These are phyloP conservation scores for Trissonchulus sp. DNA, from an alignment of 2,888 invertebrate species.

Conservation along the genomic window DNA sequence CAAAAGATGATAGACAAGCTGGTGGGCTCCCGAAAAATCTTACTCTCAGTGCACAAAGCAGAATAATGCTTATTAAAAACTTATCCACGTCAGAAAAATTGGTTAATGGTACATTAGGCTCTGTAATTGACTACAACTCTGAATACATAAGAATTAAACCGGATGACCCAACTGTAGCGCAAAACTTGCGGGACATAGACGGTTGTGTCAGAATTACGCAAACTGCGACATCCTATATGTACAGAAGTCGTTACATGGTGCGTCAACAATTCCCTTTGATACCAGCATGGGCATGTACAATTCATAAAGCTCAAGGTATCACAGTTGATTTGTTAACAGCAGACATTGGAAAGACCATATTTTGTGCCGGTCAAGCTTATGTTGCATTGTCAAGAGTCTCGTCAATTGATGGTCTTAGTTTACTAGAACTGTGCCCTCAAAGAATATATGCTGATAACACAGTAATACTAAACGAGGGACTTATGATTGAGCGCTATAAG, in stretches of 20 bases:
- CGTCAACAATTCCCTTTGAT: constrained; percentile 19
- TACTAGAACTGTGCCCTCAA: too few relatives aligned
- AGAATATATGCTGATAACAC: too few relatives aligned
- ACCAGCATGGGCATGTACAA: constrained; percentile 21
- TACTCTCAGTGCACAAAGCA: not conserved
- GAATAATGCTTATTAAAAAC: constrained; percentile 17
- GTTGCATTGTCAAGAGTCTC: not conserved
- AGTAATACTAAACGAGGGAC: too few relatives aligned
- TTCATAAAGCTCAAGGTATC: constrained; percentile 24
- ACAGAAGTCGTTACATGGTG: constrained; percentile 3
- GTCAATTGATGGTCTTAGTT: not conserved
- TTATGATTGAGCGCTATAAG: too few relatives aligned
- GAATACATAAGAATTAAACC: not conserved
- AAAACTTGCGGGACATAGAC: not conserved
- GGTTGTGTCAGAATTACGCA: not conserved
- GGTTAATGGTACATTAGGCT: not conserved
- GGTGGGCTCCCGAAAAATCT: constrained; percentile 1
- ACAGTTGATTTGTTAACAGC: not conserved
- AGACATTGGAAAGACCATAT: not conserved
- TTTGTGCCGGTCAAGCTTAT: constrained; percentile 14
- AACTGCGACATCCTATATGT: not conserved
- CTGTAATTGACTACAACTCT: not conserved
- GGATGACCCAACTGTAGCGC: not conserved
- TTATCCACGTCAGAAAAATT: not conserved
- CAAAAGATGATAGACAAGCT: constrained; percentile 16